Percentiles rank a stretch among this genome's conserved stretches.
Conservation (phyloP, 2,888 invertebrate species). For the Sepiola atlantica region DNA sequence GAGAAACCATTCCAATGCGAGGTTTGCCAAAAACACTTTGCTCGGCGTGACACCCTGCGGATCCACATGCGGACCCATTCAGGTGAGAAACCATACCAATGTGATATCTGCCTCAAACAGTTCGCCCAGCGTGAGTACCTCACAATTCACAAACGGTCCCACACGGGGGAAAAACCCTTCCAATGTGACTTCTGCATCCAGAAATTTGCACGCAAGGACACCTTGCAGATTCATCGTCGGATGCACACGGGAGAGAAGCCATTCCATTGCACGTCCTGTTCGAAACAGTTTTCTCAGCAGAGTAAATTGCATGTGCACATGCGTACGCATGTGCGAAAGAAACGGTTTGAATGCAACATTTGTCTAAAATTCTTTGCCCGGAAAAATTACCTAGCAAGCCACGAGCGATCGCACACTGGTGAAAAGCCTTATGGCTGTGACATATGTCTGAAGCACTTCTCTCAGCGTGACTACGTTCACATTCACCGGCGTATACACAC, state of each 20-base stretch:
- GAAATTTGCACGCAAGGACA: constrained; percentile 36
- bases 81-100: constrained; percentile 23
- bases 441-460: constrained; percentile 39
- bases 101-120: neutral
- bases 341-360: constrained; percentile 33
- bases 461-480: constrained; percentile 1
- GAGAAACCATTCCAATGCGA: constrained; percentile 37
- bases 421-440: constrained; percentile 38
- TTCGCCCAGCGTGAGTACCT: constrained; percentile 35
- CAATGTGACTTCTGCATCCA: constrained; percentile 41
- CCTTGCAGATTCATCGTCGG: constrained; percentile 36
- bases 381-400: constrained; percentile 24
- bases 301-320: constrained; percentile 37
- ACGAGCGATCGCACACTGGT: neutral
- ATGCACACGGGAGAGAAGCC: constrained; percentile 39
- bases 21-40: constrained; percentile 37
- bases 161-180: constrained; percentile 36
- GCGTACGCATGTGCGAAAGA: neutral
- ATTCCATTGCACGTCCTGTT: neutral
- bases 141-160: neutral
- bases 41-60: neutral
- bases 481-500: constrained; percentile 38
- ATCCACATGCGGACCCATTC: constrained; percentile 34
- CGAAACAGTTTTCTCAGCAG: constrained; percentile 34
- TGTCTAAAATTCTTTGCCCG: constrained; percentile 38